Conservation (phyloP, 2,888 invertebrate species). For the Leptopilina drosophilae region DNA sequence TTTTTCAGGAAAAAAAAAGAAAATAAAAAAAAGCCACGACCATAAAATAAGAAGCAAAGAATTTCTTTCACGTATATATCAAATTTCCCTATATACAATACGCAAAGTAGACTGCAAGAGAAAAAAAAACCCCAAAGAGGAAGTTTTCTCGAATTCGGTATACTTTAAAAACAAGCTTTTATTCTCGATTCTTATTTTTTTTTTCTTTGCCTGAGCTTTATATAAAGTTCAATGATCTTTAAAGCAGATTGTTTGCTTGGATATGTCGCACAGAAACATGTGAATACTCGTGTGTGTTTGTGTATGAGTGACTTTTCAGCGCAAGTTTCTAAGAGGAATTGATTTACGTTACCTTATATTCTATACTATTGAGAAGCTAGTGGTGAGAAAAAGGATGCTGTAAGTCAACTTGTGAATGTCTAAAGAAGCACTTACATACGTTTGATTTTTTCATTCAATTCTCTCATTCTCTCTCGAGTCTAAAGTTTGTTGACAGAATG, state of each 20-base stretch:
- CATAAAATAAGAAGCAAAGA: no score
- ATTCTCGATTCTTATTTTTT: not conserved
- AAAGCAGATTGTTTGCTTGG: not conserved
- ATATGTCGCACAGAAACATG: not conserved
- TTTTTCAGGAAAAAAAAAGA: no score
- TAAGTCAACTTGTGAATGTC: slow-evolving; percentile 6
- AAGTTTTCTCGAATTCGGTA: not conserved
- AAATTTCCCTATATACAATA: not conserved
- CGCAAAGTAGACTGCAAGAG: no score
- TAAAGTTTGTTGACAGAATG: slow-evolving; percentile 6
- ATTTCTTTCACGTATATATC: not conserved
- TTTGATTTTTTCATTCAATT: not conserved
- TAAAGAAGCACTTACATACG: not conserved
- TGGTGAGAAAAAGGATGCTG: not conserved
- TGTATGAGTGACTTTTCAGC: not conserved
- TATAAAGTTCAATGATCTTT: slow-evolving; percentile 2
- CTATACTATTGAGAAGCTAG: not conserved
- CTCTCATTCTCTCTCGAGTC: not conserved
- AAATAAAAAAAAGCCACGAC: not conserved
- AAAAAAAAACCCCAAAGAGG: not conserved
- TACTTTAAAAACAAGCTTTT: slow-evolving; percentile 9
- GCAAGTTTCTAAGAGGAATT: not conserved
- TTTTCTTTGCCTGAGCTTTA: not conserved
- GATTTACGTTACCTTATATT: slow-evolving; percentile 5
- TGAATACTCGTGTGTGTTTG: not conserved